These are phyloP conservation scores for Clanis bilineata DNA, from an alignment of 2,888 invertebrate species.

Conservation along the genomic window DNA sequence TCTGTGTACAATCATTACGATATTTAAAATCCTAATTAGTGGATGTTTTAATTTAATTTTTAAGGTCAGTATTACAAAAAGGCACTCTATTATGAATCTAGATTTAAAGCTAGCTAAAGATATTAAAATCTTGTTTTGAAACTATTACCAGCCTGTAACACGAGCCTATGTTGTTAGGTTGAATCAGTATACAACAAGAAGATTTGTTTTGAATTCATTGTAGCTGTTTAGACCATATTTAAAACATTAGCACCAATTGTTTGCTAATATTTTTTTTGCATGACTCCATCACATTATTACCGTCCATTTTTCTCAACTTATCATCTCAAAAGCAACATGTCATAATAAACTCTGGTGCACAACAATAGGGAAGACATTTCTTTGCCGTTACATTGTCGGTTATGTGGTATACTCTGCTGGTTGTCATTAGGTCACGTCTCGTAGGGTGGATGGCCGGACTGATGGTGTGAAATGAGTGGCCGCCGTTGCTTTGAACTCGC, in stretches of 20 bases:
- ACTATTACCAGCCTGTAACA: too few species aligned
- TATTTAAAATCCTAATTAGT: too few species aligned
- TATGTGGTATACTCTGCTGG: constrained; percentile 39
- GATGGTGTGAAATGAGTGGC: constrained; percentile 77
- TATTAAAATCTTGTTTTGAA: too few species aligned
- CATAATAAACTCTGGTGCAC: constrained; percentile 26
- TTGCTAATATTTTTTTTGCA: constrained; percentile 59
- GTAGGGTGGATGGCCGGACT: constrained; percentile 50
- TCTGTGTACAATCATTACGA: too few species aligned
- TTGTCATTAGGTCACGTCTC: constrained; percentile 75
- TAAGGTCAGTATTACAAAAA: too few species aligned
- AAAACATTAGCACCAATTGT: constrained; percentile 52
- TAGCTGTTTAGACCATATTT: constrained; percentile 20
- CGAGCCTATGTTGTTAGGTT: neutral
- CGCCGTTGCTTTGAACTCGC: constrained; percentile 65
- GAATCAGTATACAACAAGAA: neutral
- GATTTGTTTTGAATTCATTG: constrained; percentile 1
- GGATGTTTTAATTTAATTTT: too few species aligned
- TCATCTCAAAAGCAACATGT: constrained; percentile 2
- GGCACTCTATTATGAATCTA: too few species aligned
- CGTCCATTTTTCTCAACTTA: constrained; percentile 43
- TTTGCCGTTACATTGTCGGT: constrained; percentile 24
- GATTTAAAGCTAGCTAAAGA: too few species aligned
- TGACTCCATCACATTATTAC: too few species aligned
- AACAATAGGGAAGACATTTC: constrained; percentile 36